These are phyloP conservation scores for Corella eumyota DNA, from an alignment of 23 tunicate genomes.

Conservation along the genomic window DNA sequence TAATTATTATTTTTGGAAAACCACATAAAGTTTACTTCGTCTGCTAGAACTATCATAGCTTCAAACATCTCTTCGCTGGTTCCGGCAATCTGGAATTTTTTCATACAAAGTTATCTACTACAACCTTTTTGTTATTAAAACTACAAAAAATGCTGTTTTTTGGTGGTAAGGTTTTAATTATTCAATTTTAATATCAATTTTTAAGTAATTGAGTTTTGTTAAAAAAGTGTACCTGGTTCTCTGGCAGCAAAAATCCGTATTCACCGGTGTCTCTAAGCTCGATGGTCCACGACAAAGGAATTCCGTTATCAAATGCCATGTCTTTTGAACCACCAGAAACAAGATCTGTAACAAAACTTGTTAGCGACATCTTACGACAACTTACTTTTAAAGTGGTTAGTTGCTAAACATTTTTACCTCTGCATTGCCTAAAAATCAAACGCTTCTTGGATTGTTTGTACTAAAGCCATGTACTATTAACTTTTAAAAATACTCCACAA, in stretches of 20 bases:
- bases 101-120: too few species aligned
- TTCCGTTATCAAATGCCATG: conserved; percentile 40
- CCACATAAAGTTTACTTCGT: conserved; percentile 31
- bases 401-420: too few species aligned
- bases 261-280: conserved; percentile 81
- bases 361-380: too few species aligned
- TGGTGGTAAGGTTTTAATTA: too few species aligned
- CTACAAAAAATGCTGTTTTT: too few species aligned
- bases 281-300: conserved; percentile 48
- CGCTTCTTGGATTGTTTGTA: not conserved
- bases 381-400: too few species aligned
- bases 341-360: conserved; percentile 15
- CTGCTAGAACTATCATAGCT: conserved; percentile 37
- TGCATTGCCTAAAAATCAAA: not conserved
- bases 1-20: too few species aligned
- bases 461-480: too few species aligned
- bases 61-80: conserved; percentile 36
- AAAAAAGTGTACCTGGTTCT: conserved; percentile 20
- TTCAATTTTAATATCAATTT: not conserved
- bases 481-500: too few species aligned
- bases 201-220: not conserved
- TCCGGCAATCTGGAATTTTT: conserved; percentile 26
- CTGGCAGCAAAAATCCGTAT: conserved; percentile 79
- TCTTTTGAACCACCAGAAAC: conserved; percentile 97
- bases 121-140: too few species aligned